These are phyloP conservation scores for Huso huso DNA, from an alignment of 2,797 vertebrate genomes.

Conservation along the genomic window DNA sequence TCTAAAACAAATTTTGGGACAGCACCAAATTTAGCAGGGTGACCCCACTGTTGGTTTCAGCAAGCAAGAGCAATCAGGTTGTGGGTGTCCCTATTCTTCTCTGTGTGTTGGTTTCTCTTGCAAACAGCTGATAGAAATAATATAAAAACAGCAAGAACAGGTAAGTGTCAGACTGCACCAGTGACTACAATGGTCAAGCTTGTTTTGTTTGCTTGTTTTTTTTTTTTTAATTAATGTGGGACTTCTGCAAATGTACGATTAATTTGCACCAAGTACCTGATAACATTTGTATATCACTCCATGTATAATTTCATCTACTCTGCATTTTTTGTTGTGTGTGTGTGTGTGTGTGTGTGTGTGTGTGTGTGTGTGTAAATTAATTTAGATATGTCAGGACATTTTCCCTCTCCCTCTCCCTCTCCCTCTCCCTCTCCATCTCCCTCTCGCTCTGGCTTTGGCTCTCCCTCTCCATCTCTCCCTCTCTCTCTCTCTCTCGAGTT, in stretches of 20 bases:
- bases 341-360: conserved; percentile 72
- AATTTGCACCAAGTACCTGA: conserved; percentile 86
- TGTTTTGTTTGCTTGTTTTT: conserved; percentile 38
- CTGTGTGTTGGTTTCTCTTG: conserved; percentile 60
- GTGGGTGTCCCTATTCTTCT: conserved; percentile 41
- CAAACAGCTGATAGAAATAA: conserved; percentile 59
- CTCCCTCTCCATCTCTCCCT: too few relatives aligned
- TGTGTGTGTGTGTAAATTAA: conserved; percentile 69
- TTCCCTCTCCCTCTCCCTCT: conserved; percentile 37
- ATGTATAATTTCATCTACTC: conserved; percentile 40
- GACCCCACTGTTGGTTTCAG: conserved; percentile 49
- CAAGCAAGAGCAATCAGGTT: conserved; percentile 54
- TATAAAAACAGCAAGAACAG: conserved; percentile 62
- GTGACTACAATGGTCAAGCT: conserved; percentile 62
- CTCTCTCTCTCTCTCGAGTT: conserved; percentile 34
- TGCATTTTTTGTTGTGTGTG: conserved; percentile 51
- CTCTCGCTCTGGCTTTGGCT: conserved; percentile 31
- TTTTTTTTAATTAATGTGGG: conserved; percentile 47
- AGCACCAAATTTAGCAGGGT: conserved; percentile 25
- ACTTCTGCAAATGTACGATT: conserved; percentile 57
- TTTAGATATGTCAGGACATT: conserved; percentile 77
- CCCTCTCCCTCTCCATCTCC: conserved; percentile 30
- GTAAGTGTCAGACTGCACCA: conserved; percentile 78
- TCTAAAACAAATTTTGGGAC: conserved; percentile 54
- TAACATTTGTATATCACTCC: conserved; percentile 61